These are phyloP conservation scores for Arctocebus calabarensis DNA, from an alignment of 2,797 vertebrate species.

Conservation along the genomic window DNA sequence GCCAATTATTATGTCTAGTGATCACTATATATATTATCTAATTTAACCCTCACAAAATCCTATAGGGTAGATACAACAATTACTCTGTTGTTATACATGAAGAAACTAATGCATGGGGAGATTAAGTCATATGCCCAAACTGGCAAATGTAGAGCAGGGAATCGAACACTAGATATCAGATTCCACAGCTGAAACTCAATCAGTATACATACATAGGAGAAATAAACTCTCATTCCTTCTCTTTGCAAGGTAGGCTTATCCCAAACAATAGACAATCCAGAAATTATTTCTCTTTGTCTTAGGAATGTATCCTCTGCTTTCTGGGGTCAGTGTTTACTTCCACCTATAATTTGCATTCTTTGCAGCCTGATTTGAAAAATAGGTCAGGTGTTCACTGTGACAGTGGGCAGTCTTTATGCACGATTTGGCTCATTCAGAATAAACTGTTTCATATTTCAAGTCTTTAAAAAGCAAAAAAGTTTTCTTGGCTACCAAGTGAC, in stretches of 20 bases:
- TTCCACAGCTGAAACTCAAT: constrained; percentile 8
- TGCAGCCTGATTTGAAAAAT: not conserved
- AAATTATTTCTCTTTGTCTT: constrained; percentile 16
- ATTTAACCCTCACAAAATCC: constrained; percentile 13
- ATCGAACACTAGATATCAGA: not conserved
- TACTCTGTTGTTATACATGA: not conserved
- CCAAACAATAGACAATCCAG: not conserved
- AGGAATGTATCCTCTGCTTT: constrained; percentile 9
- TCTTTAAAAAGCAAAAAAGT: constrained; percentile 38
- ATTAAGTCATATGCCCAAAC: not conserved
- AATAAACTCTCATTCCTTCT: not conserved
- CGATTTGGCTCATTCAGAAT: not conserved
- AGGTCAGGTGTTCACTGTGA: not conserved
- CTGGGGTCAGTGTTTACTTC: not conserved
- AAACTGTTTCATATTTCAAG: not conserved
- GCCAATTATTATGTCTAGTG: not conserved
- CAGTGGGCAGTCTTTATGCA: not conserved
- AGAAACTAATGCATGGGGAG: not conserved
- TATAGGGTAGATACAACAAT: not conserved
- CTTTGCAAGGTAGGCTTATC: not conserved
- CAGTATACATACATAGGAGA: not conserved
- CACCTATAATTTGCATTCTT: not conserved
- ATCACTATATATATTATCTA: not conserved
- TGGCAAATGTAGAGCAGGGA: not conserved
- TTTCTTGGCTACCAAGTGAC: constrained; percentile 26